These are phyloP conservation scores for Procambarus clarkii DNA, from an alignment of 1,140 invertebrate genomes.

Conservation along the genomic window DNA sequence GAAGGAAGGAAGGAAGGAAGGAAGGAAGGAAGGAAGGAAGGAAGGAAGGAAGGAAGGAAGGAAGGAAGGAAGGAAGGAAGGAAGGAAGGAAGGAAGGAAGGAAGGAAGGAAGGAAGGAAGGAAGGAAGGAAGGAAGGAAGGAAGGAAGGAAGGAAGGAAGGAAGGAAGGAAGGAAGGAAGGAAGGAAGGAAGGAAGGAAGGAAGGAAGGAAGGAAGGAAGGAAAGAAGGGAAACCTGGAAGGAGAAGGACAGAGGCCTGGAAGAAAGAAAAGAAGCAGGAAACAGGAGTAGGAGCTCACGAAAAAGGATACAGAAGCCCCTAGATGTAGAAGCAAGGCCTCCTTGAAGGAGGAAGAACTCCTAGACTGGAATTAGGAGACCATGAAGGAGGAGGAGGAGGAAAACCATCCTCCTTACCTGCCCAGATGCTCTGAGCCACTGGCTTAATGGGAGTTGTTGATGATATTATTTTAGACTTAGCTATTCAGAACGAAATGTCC, in stretches of 20 bases:
- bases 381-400: too few species aligned
- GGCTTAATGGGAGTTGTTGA: too few species aligned
- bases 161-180: background rate
- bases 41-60: background rate
- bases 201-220: background rate
- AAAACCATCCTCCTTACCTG: too few species aligned
- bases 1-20: background rate
- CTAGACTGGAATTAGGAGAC: too few species aligned
- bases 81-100: conserved; percentile 3
- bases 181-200: background rate
- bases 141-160: background rate
- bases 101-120: background rate
- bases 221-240: background rate
- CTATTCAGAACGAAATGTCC: too few species aligned
- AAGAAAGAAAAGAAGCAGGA: too few species aligned
- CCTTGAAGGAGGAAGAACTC: too few species aligned
- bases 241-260: background rate
- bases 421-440: too few species aligned
- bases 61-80: background rate
- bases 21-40: conserved; percentile 12
- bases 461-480: too few species aligned
- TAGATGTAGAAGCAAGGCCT: too few species aligned
- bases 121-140: background rate
- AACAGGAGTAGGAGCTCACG: too few species aligned
- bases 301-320: background rate